Evolutionary conservation across 2,113 vertebrate genomes (phyloP).

Genomic region (Upupa epops): DNA sequence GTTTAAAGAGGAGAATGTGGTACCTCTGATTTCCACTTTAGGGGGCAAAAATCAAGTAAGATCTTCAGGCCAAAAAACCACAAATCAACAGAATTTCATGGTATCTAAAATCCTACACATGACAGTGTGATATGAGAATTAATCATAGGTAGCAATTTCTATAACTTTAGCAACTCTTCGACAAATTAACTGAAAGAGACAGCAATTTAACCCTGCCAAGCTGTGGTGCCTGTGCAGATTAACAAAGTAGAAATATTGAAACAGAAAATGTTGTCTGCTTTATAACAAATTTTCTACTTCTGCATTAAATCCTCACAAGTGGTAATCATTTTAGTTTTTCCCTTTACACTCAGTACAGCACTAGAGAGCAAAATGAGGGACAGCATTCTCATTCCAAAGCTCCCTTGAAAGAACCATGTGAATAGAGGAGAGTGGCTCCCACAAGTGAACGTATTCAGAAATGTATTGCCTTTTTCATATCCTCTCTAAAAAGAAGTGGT

Average conservation of each 20-base stretch:
- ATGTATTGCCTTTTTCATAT: background rate
- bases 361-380: background rate
- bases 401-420: background rate
- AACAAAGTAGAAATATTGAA: background rate
- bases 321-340: background rate
- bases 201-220: background rate
- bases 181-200: background rate
- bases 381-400: background rate
- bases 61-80: background rate
- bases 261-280: background rate
- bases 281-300: background rate
- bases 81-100: background rate
- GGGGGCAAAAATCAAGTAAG: background rate
- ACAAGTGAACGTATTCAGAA: background rate
- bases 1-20: background rate
- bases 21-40: background rate
- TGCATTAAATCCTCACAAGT: background rate
- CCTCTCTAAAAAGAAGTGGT: background rate
- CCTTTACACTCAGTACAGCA: background rate
- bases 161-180: background rate
- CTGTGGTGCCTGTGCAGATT: background rate
- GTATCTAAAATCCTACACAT: background rate
- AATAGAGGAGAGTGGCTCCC: background rate
- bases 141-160: background rate
- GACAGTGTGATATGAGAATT: background rate